phyloP scores from a whole-genome alignment of 2,888 invertebrate genomes.

The Mesorhabditis belari region DNA sequence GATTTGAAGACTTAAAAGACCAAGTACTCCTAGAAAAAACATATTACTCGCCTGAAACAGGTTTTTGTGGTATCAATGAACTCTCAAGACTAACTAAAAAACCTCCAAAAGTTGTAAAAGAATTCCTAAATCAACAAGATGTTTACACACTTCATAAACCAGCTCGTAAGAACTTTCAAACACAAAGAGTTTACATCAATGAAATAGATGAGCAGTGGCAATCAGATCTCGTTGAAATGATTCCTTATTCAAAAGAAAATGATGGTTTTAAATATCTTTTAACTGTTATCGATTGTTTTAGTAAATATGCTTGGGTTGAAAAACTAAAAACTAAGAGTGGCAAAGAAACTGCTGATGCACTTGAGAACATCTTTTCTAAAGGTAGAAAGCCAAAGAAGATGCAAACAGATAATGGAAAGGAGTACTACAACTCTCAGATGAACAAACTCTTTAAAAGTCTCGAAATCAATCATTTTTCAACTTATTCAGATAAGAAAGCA shows the following conservation, averaged over 20 bases:
- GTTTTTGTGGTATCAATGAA: too few relatives aligned
- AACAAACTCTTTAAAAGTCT: slow-evolving; percentile 17
- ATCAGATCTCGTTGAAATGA: slow-evolving; percentile 33
- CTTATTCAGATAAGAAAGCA: slow-evolving; percentile 26
- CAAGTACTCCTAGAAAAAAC: too few relatives aligned
- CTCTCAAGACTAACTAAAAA: too few relatives aligned
- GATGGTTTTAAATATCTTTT: slow-evolving; percentile 17
- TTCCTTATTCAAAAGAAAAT: slow-evolving; percentile 28
- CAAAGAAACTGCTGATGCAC: slow-evolving; percentile 27
- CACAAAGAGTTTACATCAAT: slow-evolving; percentile 20
- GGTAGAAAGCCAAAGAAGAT: slow-evolving; percentile 25
- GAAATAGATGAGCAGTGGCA: slow-evolving; percentile 31
- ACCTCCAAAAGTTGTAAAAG: slow-evolving; percentile 18
- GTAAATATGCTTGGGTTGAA: slow-evolving; percentile 26
- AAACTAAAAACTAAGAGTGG: slow-evolving; percentile 25
- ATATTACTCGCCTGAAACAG: too few relatives aligned
- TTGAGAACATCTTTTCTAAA: slow-evolving; percentile 22
- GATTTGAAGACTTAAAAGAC: too few relatives aligned
- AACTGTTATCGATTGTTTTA: slow-evolving; percentile 23
- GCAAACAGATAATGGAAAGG: slow-evolving; percentile 30
- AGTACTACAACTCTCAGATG: slow-evolving; percentile 21
- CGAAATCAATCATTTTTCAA: slow-evolving; percentile 21
- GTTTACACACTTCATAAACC: slow-evolving; percentile 28
- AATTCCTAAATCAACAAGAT: slow-evolving; percentile 26
- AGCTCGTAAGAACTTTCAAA: slow-evolving; percentile 20